phyloP scores from a whole-genome alignment of 2,888 invertebrate genomes.

The Pristionchus fissidentatus region DNA sequence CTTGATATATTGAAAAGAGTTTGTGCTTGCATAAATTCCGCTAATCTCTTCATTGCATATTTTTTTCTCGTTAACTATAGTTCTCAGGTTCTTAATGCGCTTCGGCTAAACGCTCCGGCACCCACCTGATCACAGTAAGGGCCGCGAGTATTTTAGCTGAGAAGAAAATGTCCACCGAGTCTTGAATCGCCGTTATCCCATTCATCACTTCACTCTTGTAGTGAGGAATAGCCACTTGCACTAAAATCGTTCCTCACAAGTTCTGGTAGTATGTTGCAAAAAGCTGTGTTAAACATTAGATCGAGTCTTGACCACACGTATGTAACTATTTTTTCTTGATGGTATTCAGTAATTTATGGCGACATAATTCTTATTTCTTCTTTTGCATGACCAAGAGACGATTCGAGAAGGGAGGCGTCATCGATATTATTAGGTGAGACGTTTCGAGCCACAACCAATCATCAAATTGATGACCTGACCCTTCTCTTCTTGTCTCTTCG shows the following conservation, averaged over 20 bases:
- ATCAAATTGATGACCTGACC: background rate
- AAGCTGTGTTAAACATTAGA: too few relatives aligned
- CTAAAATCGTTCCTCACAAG: background rate
- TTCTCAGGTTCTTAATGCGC: background rate
- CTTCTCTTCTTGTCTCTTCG: too few relatives aligned
- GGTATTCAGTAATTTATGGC: background rate
- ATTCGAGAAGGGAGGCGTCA: too few relatives aligned
- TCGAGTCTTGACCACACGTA: too few relatives aligned
- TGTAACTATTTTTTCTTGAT: background rate
- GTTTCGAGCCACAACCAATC: too few relatives aligned
- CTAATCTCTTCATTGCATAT: slow-evolving; percentile 54
- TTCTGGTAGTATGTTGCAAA: too few relatives aligned
- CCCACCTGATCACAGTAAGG: background rate
- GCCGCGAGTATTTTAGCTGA: background rate
- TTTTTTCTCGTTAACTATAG: background rate
- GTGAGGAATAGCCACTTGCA: background rate
- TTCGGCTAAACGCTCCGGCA: background rate
- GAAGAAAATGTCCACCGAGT: background rate
- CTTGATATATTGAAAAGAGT: too few relatives aligned
- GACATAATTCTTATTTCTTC: too few relatives aligned
- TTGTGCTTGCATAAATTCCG: too few relatives aligned
- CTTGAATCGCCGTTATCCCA: background rate
- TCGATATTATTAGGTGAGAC: too few relatives aligned
- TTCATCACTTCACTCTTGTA: slow-evolving; percentile 28
- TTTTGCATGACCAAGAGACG: too few relatives aligned